Conservation (phyloP, 1,140 invertebrate species). For the Trachymyrmex septentrionalis region DNA sequence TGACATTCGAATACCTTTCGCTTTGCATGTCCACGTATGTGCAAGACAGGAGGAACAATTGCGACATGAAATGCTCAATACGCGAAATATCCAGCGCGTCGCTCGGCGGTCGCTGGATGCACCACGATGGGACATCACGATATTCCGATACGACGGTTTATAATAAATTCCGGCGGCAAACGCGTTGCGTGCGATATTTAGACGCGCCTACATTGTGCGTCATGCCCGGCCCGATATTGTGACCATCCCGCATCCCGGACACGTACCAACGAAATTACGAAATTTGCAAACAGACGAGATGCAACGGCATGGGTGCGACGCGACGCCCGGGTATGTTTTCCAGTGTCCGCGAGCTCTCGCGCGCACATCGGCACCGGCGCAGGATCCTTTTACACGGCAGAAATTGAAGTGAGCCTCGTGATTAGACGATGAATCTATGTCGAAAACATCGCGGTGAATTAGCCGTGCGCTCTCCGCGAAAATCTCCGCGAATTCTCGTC, state of each 20-base stretch:
- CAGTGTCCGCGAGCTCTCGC: background rate
- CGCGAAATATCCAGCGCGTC: constrained; percentile 13
- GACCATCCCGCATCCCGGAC: constrained; percentile 46
- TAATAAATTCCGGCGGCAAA: constrained; percentile 57
- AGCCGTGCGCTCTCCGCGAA: background rate
- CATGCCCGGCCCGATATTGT: constrained; percentile 41
- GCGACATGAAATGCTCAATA: background rate
- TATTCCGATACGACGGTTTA: constrained; percentile 51
- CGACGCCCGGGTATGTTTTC: constrained; percentile 23
- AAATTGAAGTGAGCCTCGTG: constrained; percentile 15
- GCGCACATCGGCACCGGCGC: constrained; percentile 2
- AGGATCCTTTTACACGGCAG: background rate
- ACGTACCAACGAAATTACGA: constrained; percentile 63
- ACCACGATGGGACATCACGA: constrained; percentile 8
- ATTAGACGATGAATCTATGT: constrained; percentile 21
- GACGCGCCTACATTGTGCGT: constrained; percentile 40
- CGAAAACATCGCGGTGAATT: constrained; percentile 23
- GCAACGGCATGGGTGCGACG: constrained; percentile 2
- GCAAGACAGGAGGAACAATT: constrained; percentile 26
- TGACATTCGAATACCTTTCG: constrained; percentile 6
- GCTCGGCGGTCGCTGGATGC: background rate
- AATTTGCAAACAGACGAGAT: constrained; percentile 64
- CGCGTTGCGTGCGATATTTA: constrained; percentile 61
- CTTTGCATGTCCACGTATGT: background rate
- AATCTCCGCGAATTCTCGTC: constrained; percentile 7